phyloP scores from a whole-genome alignment of 2,113 vertebrate species.

The Crotalus tigris region DNA sequence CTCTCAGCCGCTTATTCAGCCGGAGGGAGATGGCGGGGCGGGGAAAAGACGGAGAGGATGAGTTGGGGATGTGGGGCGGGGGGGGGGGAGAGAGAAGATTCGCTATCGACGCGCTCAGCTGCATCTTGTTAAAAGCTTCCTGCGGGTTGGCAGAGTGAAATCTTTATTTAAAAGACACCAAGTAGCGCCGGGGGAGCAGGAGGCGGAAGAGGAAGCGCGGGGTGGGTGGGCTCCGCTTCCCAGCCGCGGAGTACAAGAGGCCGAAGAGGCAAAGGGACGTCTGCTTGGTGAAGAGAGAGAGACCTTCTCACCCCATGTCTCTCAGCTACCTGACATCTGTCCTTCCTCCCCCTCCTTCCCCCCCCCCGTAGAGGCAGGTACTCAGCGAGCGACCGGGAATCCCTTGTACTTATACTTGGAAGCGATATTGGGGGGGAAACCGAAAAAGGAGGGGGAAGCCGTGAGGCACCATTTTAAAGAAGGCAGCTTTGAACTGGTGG shows the following conservation, averaged over 20 bases:
- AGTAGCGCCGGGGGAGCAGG: slow-evolving; percentile 72
- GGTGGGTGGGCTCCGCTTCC: slow-evolving; percentile 59
- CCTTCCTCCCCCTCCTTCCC: neutral
- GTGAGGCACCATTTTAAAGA: slow-evolving; percentile 7
- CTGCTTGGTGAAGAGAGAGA: neutral
- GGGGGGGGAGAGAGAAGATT: slow-evolving; percentile 50
- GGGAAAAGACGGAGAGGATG: neutral
- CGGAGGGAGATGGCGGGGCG: slow-evolving; percentile 45
- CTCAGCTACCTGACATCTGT: neutral
- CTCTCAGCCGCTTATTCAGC: slow-evolving; percentile 3
- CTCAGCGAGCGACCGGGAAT: neutral
- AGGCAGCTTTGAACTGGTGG: slow-evolving; percentile 30
- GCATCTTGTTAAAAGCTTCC: slow-evolving; percentile 81
- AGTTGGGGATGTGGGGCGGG: neutral
- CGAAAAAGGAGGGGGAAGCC: neutral
- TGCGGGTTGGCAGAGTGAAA: slow-evolving; percentile 78
- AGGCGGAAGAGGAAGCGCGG: slow-evolving; percentile 58
- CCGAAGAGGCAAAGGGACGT: neutral
- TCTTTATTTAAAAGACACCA: slow-evolving; percentile 81
- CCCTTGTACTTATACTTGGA: slow-evolving; percentile 24
- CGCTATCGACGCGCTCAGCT: slow-evolving; percentile 70
- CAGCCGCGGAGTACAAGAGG: neutral
- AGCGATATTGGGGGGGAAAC: neutral
- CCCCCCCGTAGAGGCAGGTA: slow-evolving; percentile 25
- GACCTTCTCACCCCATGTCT: no score